Conservation (phyloP, 2,113 vertebrate species). For the Zonotrichia leucophrys region DNA sequence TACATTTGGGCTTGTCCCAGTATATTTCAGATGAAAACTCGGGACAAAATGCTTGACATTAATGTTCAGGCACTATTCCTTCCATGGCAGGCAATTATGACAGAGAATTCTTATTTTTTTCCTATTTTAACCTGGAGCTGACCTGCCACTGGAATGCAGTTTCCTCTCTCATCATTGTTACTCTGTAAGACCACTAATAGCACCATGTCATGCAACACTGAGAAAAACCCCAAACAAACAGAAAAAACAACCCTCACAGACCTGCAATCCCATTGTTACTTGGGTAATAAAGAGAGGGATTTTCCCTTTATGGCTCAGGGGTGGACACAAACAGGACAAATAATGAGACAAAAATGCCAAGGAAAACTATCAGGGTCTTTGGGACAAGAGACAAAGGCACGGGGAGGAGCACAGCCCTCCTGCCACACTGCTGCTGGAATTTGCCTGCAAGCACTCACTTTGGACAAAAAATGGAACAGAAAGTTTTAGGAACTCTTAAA, state of each 20-base stretch:
- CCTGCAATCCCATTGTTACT: not conserved
- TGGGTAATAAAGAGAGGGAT: not conserved
- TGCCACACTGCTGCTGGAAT: not conserved
- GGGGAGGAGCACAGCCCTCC: not conserved
- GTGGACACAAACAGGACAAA: not conserved
- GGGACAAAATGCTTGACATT: not conserved
- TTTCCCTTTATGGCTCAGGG: not conserved
- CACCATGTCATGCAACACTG: not conserved
- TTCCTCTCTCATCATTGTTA: slow-evolving; percentile 1
- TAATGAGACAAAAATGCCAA: not conserved
- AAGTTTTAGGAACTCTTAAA: not conserved
- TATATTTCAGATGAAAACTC: not conserved
- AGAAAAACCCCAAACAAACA: not conserved
- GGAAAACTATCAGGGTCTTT: rapidly evolving
- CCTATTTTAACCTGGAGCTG: slow-evolving; percentile 17
- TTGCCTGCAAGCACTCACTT: not conserved
- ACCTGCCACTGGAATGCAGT: slow-evolving; percentile 34
- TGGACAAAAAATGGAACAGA: not conserved
- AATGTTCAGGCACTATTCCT: not conserved
- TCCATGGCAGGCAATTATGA: not conserved
- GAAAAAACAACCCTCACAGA: not conserved
- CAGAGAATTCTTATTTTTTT: not conserved
- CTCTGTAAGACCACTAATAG: not conserved
- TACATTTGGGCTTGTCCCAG: not conserved
- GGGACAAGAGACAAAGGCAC: rapidly evolving